phyloP scores from a whole-genome alignment of 2,113 vertebrate genomes.

The Lathamus discolor region DNA sequence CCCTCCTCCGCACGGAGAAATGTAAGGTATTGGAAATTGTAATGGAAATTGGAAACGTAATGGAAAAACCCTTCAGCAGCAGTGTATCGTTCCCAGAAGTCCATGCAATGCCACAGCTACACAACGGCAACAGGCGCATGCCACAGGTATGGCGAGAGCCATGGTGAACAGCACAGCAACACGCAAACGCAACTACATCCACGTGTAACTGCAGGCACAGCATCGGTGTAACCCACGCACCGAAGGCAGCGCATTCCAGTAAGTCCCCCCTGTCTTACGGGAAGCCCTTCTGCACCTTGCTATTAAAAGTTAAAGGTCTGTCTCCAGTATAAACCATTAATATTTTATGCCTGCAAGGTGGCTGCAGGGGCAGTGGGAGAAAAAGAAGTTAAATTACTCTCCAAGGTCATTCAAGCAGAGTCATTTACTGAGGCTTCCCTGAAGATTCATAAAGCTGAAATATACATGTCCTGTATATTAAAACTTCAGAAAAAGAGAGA shows the following conservation, averaged over 20 bases:
- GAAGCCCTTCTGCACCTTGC: not conserved
- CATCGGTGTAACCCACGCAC: rapidly evolving
- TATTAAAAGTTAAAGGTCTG: not conserved
- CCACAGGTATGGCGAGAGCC: rapidly evolving
- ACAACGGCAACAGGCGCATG: rapidly evolving
- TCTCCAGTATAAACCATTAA: not conserved
- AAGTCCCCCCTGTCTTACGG: not conserved
- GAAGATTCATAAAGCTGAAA: slow-evolving; percentile 23
- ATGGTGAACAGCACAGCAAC: rapidly evolving
- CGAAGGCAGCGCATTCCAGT: not conserved
- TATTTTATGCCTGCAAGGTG: not conserved
- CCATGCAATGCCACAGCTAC: rapidly evolving
- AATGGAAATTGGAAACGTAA: not conserved
- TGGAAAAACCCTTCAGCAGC: not conserved
- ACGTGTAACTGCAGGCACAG: rapidly evolving
- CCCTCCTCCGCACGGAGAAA: not conserved
- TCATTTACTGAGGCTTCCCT: not conserved
- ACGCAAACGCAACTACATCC: rapidly evolving
- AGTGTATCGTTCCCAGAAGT: rapidly evolving
- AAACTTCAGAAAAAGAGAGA: not conserved
- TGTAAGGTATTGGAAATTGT: not conserved
- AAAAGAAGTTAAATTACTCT: not conserved
- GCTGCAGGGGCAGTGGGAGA: not conserved
- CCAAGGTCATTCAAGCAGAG: slow-evolving; percentile 39
- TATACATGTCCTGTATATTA: not conserved